phyloP scores from a whole-genome alignment of 2,888 invertebrate genomes.

The Mesopsocus fuscifrons region DNA sequence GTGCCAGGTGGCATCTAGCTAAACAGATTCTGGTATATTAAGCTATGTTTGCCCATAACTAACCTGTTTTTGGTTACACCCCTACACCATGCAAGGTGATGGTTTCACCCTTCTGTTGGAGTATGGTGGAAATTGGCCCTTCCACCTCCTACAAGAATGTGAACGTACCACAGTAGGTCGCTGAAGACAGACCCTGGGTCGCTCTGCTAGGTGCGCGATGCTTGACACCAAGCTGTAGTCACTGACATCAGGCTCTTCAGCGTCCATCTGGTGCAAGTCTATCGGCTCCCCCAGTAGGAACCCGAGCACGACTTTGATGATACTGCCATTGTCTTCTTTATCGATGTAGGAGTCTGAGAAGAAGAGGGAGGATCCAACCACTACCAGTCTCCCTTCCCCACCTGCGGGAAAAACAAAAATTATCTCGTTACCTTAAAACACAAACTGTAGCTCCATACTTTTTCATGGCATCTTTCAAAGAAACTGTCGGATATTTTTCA shows the following conservation, averaged over 20 bases:
- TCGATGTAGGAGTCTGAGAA: constrained; percentile 86
- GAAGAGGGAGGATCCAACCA: constrained; percentile 81
- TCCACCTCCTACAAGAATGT: too few species aligned
- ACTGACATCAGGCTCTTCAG: constrained; percentile 80
- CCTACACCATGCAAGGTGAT: too few species aligned
- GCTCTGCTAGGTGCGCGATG: constrained; percentile 55
- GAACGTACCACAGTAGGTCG: constrained; percentile 1
- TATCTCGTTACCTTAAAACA: too few species aligned
- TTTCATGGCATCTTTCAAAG: too few species aligned
- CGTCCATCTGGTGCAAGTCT: constrained; percentile 59
- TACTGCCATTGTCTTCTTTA: constrained; percentile 78
- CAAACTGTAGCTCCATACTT: too few species aligned
- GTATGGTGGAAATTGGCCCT: too few species aligned
- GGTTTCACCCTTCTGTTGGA: too few species aligned
- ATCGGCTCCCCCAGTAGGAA: constrained; percentile 50
- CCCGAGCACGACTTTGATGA: constrained; percentile 74
- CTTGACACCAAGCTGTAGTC: constrained; percentile 58
- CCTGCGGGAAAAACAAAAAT: constrained; percentile 23
- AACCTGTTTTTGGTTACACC: too few species aligned
- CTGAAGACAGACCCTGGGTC: constrained; percentile 61
- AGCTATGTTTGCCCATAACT: too few species aligned
- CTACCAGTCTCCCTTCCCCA: constrained; percentile 52
- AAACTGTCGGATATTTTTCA: not conserved
- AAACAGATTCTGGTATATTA: too few species aligned
- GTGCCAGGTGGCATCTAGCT: too few species aligned